Conservation (phyloP, 2,113 vertebrate genomes). For the Carassius gibelio region DNA sequence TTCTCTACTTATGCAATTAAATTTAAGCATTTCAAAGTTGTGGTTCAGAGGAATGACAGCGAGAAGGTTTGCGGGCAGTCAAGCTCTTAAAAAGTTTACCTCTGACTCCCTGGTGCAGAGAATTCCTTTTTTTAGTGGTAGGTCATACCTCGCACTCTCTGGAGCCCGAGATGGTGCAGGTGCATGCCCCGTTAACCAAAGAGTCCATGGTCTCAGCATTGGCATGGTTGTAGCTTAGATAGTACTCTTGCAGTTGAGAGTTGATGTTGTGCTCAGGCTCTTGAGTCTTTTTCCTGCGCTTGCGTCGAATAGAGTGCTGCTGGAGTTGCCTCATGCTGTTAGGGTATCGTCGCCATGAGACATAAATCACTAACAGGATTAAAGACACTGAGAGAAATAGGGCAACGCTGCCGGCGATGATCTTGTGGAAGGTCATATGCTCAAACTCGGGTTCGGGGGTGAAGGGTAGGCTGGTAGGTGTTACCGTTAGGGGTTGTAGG, state of each 20-base stretch:
- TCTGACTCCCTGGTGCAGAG: conserved; percentile 83
- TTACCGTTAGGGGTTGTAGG: conserved; percentile 60
- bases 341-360: conserved; percentile 95
- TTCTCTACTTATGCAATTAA: not conserved
- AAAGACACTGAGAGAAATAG: conserved; percentile 93
- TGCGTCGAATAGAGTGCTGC: conserved; percentile 91
- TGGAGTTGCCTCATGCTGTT: conserved; percentile 95
- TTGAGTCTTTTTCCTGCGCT: conserved; percentile 88
- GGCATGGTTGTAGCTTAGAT: conserved; percentile 95
- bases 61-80: conserved; percentile 6
- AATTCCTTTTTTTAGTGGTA: conserved; percentile 65
- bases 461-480: conserved; percentile 70
- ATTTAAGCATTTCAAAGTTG: not conserved
- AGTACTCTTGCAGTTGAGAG: conserved; percentile 97
- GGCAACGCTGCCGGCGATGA: conserved; percentile 93
- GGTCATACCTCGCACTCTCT: conserved; percentile 98
- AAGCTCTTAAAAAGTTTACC: conserved; percentile 75
- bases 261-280: conserved; percentile 91
- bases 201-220: conserved; percentile 95
- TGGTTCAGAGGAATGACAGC: not conserved
- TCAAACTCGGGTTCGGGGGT: conserved; percentile 85
- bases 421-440: conserved; percentile 95
- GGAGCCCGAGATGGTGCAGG: conserved; percentile 95
- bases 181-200: conserved; percentile 91
- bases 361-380: conserved; percentile 95